Base-by-base conservation (phyloP, 2,888 invertebrate genomes). In the Lasioglossum figueresi region DNA sequence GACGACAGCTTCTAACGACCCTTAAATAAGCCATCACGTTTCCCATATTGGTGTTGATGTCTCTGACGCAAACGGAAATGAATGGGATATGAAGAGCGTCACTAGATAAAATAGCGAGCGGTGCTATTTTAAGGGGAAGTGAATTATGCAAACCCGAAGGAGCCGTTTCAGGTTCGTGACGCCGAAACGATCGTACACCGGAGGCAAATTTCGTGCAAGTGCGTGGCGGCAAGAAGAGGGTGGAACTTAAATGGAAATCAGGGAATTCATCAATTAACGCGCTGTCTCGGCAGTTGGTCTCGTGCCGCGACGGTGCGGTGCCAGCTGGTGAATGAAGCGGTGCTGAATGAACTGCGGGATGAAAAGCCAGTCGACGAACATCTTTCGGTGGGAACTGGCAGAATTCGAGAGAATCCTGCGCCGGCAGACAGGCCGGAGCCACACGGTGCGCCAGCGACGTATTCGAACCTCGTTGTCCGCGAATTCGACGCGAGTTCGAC, bases 391-490 rank as follows among this genome's bases (percentile, higher is more conserved):
- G 31, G 1, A 76, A 43, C 34, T 63, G 63, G 43, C 76, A 72
- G 75, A 72, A 76, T 12, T 52, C 23, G 16, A 12, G 34, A 72
- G 66, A 68, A 34, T 37, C 12, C 48, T 16, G 40, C 27, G 48
- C 16, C 27, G 77, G 52, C 77, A 88, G 85, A 85, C 88, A 71
- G 66, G 19, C 14, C 56, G 80, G 85, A 79, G 88, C 85, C 85
- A 66, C 23, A 4, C 76, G 8, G 27, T 66, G 8, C n/a, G 70
- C 66, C 80, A 76, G 1, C 27, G 12, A 14, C 14, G 10, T 14
- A 4, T 14, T 59, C 59, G 59, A 27, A 19, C 48, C 19, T 48
- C 16, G 23, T 52, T 52, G 23, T 23, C 52, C 52, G 23, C 52
- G 52, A 23, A 23, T 23, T 52, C 23, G 52, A 52, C 52, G 23